Base-by-base conservation (phyloP, 2,113 vertebrate genomes). In the Polypterus senegalus region DNA sequence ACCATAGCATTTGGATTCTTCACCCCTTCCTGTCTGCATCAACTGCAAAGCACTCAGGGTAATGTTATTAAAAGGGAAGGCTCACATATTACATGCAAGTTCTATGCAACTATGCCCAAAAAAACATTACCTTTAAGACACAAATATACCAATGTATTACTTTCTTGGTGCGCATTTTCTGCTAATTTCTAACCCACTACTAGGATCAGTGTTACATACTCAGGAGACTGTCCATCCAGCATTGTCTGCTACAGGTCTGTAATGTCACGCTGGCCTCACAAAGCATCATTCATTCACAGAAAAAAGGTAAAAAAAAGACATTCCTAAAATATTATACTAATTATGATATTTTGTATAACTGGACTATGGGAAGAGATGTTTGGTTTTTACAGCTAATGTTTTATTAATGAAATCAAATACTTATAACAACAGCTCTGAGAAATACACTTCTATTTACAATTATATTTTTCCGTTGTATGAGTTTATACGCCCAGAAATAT, bases 401-500 rank as follows among this genome's bases (percentile, higher is more conserved):
- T 56, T 56, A 56, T 56, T 6, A 27, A 6, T 10, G 10, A 61
- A 6, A 5, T 54, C 46, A n/a, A 43, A n/a, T 7, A n/a, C 48
- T 53, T 46, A 9, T 43, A 27, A 56, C 9, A 9, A 56, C 10
- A 51, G 43, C 10, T 27, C 3, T 27, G 43, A 27, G 6, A 3
- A 56, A 56, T 56, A 56, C 10, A 11, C 10, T 56, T n/a, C 54
- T 56, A 27, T 56, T 56, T 56, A 56, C 54, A 56, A 27, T 9
- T 11, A 27, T 9, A 27, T 27, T 56, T 56, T 56, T 56, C 27
- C 27, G 1, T 27, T 27, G 27, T 56, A 56, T 56, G 10, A 56
- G 54, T 56, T 56, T 56, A 4, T 3, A 56, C 6, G 43, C 43
- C 10, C 54, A 11, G 6, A 6, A 56, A 3, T 56, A 27, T 10